Percentiles rank a stretch among this genome's conserved stretches.
Conservation (phyloP, 2,113 vertebrate species). For the Ammodytes marinus region DNA sequence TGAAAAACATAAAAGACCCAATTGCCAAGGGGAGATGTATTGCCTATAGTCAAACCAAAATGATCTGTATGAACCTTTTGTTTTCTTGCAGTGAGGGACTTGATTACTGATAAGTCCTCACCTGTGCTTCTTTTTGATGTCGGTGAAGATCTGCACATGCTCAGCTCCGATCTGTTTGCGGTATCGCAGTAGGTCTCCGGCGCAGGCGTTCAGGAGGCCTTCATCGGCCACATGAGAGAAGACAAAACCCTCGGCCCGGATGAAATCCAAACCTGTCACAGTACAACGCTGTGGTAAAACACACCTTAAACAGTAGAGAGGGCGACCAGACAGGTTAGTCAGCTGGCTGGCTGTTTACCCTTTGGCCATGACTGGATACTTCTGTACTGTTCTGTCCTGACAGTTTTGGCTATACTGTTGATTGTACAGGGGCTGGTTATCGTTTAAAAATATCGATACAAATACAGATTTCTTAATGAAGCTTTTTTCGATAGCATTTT, state of each 20-base stretch:
- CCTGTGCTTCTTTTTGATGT: slow-evolving; percentile 96
- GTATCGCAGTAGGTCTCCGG: slow-evolving; percentile 87
- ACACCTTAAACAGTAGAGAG: not conserved
- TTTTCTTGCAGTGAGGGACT: not conserved
- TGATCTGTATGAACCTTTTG: not conserved
- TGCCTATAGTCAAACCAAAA: not conserved
- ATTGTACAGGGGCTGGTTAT: not conserved
- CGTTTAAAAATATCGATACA: too few species aligned
- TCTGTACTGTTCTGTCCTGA: slow-evolving; percentile 4
- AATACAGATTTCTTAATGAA: too few species aligned
- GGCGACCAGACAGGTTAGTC: not conserved
- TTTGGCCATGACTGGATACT: not conserved
- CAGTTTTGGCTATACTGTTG: not conserved
- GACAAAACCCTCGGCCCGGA: slow-evolving; percentile 88
- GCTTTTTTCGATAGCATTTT: too few species aligned
- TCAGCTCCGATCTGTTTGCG: slow-evolving; percentile 88
- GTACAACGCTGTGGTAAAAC: not conserved
- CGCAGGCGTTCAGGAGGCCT: slow-evolving; percentile 89
- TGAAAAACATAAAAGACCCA: too few species aligned
- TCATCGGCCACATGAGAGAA: slow-evolving; percentile 89
- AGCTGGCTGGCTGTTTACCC: not conserved
- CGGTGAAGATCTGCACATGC: slow-evolving; percentile 89
- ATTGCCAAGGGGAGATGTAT: too few species aligned
- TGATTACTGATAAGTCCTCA: slow-evolving; percentile 55
- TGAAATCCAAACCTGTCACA: slow-evolving; percentile 85